Evolutionary conservation across 2,888 invertebrate genomes (phyloP).

Genomic region (Himalopsyche kuldschensis): DNA sequence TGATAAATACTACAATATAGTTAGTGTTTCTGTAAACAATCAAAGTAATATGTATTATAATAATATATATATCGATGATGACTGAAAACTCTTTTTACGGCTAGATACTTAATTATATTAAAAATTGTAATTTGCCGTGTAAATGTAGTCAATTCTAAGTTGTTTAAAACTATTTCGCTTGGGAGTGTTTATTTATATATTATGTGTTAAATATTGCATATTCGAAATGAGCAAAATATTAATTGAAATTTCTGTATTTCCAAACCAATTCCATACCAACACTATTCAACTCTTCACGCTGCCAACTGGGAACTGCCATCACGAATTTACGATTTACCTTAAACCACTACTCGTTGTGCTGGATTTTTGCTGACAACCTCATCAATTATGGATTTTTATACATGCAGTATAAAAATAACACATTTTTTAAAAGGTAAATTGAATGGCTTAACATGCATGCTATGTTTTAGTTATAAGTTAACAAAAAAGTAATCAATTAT

Average conservation of each 20-base stretch:
- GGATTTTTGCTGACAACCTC: neutral
- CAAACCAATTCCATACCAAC: neutral
- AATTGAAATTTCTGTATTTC: neutral
- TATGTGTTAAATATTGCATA: neutral
- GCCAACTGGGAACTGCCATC: neutral
- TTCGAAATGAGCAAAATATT: neutral
- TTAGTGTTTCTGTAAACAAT: too few species aligned
- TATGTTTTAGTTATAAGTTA: neutral
- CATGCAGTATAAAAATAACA: neutral
- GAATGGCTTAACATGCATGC: conserved; percentile 10
- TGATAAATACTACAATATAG: too few species aligned
- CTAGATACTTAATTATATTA: too few species aligned
- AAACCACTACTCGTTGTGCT: neutral
- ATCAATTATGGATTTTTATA: conserved; percentile 8
- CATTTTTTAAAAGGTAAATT: conserved; percentile 2
- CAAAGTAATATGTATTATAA: too few species aligned
- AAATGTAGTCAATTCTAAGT: too few species aligned
- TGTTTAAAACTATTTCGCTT: too few species aligned
- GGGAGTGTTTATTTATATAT: too few species aligned
- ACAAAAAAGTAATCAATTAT: neutral
- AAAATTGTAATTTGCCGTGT: too few species aligned
- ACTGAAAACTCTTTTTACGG: too few species aligned
- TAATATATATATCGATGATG: too few species aligned
- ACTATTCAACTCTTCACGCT: neutral
- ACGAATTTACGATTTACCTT: neutral